Base-by-base conservation (phyloP, 1,140 invertebrate genomes). In the Drepana arcuata region DNA sequence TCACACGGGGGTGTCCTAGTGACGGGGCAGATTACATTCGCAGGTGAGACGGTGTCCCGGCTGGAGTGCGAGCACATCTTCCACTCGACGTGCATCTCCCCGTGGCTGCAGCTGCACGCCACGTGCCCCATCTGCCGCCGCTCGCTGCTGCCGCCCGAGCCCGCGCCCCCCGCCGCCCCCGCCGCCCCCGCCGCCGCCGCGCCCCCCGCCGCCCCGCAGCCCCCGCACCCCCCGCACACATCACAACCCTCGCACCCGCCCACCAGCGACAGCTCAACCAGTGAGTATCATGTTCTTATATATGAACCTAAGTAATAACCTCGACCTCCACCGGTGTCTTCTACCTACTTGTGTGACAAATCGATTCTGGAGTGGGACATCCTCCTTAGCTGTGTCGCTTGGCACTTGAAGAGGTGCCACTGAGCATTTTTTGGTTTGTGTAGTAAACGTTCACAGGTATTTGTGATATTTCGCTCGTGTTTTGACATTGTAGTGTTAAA, bases 61-160 rank as follows among this genome's bases (percentile, higher is more conserved):
- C 84, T 99, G 63, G 90, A 93, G 16, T 99, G 97, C 85, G 78
- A 92, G 59, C 97, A 99, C 84, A 85, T 96, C 28, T 99, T 95
- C 85, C 97, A 99, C 82, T 88, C 90, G 68, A 87, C 89, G 21
- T 99, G 97, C 68, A 98, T 99, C 67, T 87, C 94, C 56, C 95
- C 95, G 28, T 99, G 97, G 97, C 84, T 99, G 48, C 90, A 96
- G 87, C 84, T 97, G 86, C 95, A 98, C 85, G 95, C 94, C 38
- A 98, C 95, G 5, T 98, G 96, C 82, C 96, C 96, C 27, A 95
- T 98, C 57, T 98, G 96, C 84, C 88, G 96, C 44, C 94, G 95
- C 83, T 89, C 88, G 63, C 85, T 94, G 55, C 86, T 89, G 45
- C 85, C 86, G 41, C 51, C 45, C 7, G 28, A 33, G 13, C 28